Evolutionary conservation across 2,113 vertebrate genomes (phyloP), one percentile per base, ranked within the genome.

Genomic region (Leucopsar rothschildi): DNA sequence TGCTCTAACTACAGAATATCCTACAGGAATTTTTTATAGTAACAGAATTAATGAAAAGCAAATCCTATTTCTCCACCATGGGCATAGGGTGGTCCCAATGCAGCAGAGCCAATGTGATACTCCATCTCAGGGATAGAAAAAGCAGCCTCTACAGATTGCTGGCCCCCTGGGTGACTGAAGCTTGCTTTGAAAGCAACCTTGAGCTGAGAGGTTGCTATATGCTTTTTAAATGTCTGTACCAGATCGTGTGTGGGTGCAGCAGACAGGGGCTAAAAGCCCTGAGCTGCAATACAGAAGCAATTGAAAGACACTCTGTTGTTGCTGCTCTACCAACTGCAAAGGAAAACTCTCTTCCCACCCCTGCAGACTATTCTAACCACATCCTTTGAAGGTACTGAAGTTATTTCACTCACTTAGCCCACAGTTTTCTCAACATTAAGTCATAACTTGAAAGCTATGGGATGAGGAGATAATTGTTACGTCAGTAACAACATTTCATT

Each of bases 1-100:
- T 91, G 94, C 72, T 95, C 77, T 95, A 97, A 92, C 96, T 97
- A 93, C 95, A 95, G 95, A 92, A 92, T 96, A 96, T 97, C 97
- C 97, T 98, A 97, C 90, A 97, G 95, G 94, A 98, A 90, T 98
- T 97, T 98, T 98, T 96, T 96, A 92, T 84, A 90, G 94, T 82
- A 93, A 93, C 91, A 81, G 89, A 94, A 94, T 95, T 97, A 97
- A 93, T 97, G 97, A 97, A 97, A 97, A 97, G 92, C 77, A 86
- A 96, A 96, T 93, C 93, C 56, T 90, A 5, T 92, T 96, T 95
- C 83, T 81, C 52, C 82, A 88, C 53, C 65, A 90, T 84, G 72
- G 40, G 88, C 88, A 90, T 78, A 88, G 82, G 92, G 93, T 92
- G 80, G 92, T 96, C 92, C 90, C 95, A 90, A 9, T 82, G 93